Evolutionary conservation across 2,888 invertebrate genomes (phyloP).

Genomic region (Drosophila tanythrix): DNA sequence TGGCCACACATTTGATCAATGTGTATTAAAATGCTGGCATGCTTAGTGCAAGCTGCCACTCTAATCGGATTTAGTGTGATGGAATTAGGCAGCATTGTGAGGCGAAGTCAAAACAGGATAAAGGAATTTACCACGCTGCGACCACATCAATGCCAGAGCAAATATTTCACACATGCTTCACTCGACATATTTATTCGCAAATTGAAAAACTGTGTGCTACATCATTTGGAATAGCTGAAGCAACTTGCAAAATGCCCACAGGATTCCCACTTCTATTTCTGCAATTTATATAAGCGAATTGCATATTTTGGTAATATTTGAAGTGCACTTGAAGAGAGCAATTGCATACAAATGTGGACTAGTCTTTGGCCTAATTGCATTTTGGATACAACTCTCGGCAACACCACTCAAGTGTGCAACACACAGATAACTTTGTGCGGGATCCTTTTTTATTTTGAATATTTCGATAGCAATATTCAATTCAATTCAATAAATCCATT

Average conservation of each 20-base stretch:
- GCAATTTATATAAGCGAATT: conserved; percentile 16
- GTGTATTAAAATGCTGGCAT: background rate
- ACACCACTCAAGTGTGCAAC: conserved; percentile 6
- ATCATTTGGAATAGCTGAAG: too few species aligned
- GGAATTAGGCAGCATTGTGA: background rate
- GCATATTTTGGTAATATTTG: background rate
- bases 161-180: conserved; percentile 9
- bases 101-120: background rate
- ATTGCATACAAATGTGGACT: background rate
- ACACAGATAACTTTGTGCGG: background rate
- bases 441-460: background rate
- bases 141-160: conserved; percentile 9
- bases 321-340: background rate
- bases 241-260: too few species aligned
- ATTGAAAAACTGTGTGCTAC: too few species aligned
- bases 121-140: background rate
- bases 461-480: background rate
- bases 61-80: conserved; percentile 2
- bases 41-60: background rate
- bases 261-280: background rate
- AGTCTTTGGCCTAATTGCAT: background rate
- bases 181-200: background rate
- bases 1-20: conserved; percentile 11
- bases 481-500: conserved; percentile 11
- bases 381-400: background rate